Percentiles rank a stretch among this genome's conserved stretches.
phyloP scores from a whole-genome alignment of 2,113 vertebrate genomes.

The Gallinago undulata region DNA sequence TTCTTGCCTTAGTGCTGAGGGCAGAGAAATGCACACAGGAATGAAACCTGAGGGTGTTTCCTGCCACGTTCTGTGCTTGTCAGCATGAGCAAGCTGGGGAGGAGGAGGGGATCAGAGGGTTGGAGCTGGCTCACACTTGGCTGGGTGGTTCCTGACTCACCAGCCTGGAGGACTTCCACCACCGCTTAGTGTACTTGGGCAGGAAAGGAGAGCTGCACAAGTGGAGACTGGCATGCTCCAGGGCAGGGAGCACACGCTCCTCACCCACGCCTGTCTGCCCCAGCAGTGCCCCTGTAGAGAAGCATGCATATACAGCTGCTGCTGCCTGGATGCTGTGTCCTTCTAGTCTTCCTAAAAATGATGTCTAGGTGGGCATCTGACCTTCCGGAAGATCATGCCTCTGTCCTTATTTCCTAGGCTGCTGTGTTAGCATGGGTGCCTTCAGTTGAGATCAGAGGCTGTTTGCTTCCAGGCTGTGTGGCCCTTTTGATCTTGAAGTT shows the following conservation, averaged over 20 bases:
- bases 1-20: neutral
- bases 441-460: neutral
- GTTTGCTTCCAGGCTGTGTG: neutral
- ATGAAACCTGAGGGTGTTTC: rapidly evolving
- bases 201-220: neutral
- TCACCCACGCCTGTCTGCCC: neutral
- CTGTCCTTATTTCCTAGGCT: neutral
- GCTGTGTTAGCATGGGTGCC: neutral
- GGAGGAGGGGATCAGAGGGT: neutral
- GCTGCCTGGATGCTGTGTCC: neutral
- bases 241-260: neutral
- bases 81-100: neutral
- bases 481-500: neutral
- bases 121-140: neutral
- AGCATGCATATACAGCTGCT: neutral
- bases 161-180: neutral
- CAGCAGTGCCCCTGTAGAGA: neutral
- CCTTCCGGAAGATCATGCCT: rapidly evolving
- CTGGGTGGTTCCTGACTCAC: neutral
- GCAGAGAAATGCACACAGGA: neutral
- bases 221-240: neutral
- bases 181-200: neutral
- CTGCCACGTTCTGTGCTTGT: neutral
- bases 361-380: neutral
- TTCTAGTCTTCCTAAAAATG: neutral